These are phyloP conservation scores for Nebria salina DNA, from an alignment of 2,888 invertebrate species.

Conservation along the genomic window DNA sequence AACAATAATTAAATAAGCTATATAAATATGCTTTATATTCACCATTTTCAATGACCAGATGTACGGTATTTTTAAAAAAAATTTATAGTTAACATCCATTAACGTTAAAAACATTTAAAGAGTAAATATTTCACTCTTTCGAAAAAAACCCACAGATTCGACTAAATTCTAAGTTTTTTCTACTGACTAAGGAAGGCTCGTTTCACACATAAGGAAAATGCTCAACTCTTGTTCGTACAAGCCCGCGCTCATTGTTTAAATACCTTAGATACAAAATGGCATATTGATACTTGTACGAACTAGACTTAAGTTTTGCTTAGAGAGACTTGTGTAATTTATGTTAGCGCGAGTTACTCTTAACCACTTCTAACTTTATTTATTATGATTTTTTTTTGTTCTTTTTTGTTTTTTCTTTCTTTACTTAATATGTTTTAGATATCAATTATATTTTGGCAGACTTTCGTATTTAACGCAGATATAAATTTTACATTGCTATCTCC, in stretches of 20 bases:
- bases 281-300: neutral
- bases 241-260: too few relatives aligned
- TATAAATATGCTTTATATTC: conserved; percentile 50
- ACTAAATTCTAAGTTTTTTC: conserved; percentile 41
- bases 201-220: conserved; percentile 44
- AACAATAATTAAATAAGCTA: conserved; percentile 50
- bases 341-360: conserved; percentile 41
- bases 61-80: conserved; percentile 35
- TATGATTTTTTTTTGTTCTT: conserved; percentile 34
- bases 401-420: conserved; percentile 39
- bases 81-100: conserved; percentile 41
- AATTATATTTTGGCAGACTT: conserved; percentile 46
- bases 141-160: conserved; percentile 40
- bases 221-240: neutral
- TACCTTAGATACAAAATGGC: too few relatives aligned
- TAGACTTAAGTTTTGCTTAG: conserved; percentile 34
- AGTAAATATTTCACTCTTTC: conserved; percentile 46
- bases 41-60: conserved; percentile 46
- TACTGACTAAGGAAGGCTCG: conserved; percentile 46
- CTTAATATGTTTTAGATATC: conserved; percentile 46
- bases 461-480: conserved; percentile 46
- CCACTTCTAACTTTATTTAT: conserved; percentile 31
- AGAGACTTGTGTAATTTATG: conserved; percentile 45
- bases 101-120: conserved; percentile 46
- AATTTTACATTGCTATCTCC: conserved; percentile 39